Evolutionary conservation across 2,888 invertebrate genomes (phyloP).

Genomic region (Xestia xanthographa): DNA sequence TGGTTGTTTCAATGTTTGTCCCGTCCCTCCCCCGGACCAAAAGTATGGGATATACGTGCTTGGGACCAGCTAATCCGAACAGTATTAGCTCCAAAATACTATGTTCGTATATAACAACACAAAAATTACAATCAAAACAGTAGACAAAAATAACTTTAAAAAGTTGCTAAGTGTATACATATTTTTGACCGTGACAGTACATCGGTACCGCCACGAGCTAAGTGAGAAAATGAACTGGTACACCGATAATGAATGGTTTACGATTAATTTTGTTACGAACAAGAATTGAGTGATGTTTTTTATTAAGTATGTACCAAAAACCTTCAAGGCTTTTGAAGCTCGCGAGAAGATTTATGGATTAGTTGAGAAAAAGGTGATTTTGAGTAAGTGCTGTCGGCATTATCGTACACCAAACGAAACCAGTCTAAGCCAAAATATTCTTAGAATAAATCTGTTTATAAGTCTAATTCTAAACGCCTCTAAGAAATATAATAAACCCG

Average conservation of each 20-base stretch:
- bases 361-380: neutral
- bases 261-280: slow-evolving; percentile 34
- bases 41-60: too few relatives aligned
- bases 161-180: neutral
- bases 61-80: too few relatives aligned
- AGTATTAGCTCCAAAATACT: neutral
- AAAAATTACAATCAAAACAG: neutral
- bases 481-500: neutral
- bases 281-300: slow-evolving; percentile 4
- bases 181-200: neutral
- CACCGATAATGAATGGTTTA: slow-evolving; percentile 14
- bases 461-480: neutral
- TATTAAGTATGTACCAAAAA: neutral
- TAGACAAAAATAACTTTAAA: neutral
- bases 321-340: neutral
- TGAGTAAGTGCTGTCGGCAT: neutral
- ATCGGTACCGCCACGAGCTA: neutral
- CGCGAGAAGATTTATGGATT: neutral
- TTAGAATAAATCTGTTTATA: neutral
- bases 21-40: too few relatives aligned
- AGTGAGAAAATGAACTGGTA: slow-evolving; percentile 35
- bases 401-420: neutral
- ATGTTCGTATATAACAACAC: neutral
- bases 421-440: neutral
- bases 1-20: too few relatives aligned